Base-by-base conservation (phyloP, 2,113 vertebrate species). In the Otis tarda region DNA sequence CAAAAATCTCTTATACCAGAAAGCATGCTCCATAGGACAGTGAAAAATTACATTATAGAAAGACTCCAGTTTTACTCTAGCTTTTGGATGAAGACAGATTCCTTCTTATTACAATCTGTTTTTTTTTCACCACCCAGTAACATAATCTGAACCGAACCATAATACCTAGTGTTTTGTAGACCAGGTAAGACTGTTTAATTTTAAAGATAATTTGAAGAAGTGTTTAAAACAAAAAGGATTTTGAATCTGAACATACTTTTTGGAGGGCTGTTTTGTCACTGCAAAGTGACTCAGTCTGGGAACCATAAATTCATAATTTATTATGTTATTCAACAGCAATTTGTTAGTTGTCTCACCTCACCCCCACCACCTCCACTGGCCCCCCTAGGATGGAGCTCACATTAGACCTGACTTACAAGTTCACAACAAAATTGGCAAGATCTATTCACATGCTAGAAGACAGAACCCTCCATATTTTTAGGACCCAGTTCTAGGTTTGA, bases 41-140 rank as follows among this genome's bases (percentile, higher is more conserved):
- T 96, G 92, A 97, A 98, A 96, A 94, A 96, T 94, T 70, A 50
- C 78, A 37, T 31, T 73, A 76, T 55, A 30, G 73, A 90, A 74
- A 91, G 67, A 41, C 11, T 56, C 23, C 19, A 63, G 47, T 64
- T 75, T 93, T 73, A 19, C 28, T 77, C 57, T 25, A 75, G 53
- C 55, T 84, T 94, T 93, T 63, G 19, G 68, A 79, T 74, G 50
- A 84, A 94, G 76, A 93, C 37, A 74, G 45, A 94, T 85, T 89
- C 17, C 16, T 78, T 57, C 16, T 9, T 35, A 63, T 81, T 87
- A 70, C 41, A 39, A 73, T 1, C 2, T 47, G 63, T 74, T 79
- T 68, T 88, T 88, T 88, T 41, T 49, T 84, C 25, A 37, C 63
- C 76, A 49, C 9, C 13, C 43, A 59, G n/a, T 53, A 84, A 67